Base-by-base conservation (phyloP, 2,888 invertebrate genomes). In the Sphaeridia pumilis region DNA sequence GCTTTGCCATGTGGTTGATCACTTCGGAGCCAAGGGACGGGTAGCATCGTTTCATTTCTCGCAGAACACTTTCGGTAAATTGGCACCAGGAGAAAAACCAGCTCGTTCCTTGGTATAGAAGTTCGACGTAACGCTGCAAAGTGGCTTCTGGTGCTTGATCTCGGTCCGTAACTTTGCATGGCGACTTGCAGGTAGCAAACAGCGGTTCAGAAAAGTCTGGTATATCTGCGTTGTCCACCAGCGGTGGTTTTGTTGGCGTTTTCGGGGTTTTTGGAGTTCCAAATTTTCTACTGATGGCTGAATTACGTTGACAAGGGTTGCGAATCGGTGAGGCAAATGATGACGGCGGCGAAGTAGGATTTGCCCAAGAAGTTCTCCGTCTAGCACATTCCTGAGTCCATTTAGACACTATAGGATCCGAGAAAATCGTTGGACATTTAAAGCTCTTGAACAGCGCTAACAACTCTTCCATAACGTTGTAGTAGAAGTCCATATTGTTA, bases 41-140 rank as follows among this genome's bases (percentile, higher is more conserved):
- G n/a, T 28, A 28, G 17, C 34, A 28, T 26, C 22, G 45, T 46
- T 46, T 51, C 17, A 51, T 51, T 43, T 51, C 51, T 27, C 28
- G 25, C 14, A 51, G 25, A 4, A 51, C 46, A 22, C 17, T 43
- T 17, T 51, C 51, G 2, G 51, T 51, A 25, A 51, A 51, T n/a
- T 51, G 38, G 12, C 45, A 36, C 51, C 51, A 51, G 22, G 46
- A 26, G 26, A 51, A 46, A 24, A 45, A 51, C 51, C 51, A 51
- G n/a, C 45, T 36, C 1, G 38, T 46, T 2, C 51, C 51, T 38
- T 46, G 45, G 12, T 38, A 41, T 10, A 51, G 7, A 20, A 51
- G 35, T 22, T 51, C 35, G 2, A 45, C 22, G 35, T 44, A 51
- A 43, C 7, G 20, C 7, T 21, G 5, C 44, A 43, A 22, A 10